A percentile compares a stretch with the other conserved stretches of the same genome.
Conservation (phyloP, 2,797 vertebrate species). For the Oryzias dopingdopingensis region DNA sequence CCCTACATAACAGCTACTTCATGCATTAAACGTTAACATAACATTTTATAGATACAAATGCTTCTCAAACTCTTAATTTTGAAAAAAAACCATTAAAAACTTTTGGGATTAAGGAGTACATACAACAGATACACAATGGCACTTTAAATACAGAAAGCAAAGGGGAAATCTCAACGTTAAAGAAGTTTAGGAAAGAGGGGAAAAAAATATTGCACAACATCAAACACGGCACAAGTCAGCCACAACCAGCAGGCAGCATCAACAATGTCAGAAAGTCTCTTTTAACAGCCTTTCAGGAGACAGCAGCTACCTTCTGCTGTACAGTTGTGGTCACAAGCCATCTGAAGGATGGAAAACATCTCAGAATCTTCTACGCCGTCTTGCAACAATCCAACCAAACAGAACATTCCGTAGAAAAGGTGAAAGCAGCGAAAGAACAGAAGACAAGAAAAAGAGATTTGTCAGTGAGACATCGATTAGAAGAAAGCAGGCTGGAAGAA, state of each 20-base stretch:
- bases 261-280: constrained; percentile 76
- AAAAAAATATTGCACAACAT: constrained; percentile 39
- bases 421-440: constrained; percentile 60
- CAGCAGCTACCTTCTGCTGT: constrained; percentile 99
- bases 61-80: background rate
- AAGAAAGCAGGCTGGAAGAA: constrained; percentile 38
- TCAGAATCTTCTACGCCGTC: constrained; percentile 93
- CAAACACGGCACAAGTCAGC: constrained; percentile 47
- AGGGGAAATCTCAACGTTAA: background rate
- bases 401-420: constrained; percentile 78
- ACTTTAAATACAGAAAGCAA: constrained; percentile 14
- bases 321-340: constrained; percentile 99
- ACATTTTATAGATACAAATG: background rate
- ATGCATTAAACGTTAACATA: constrained; percentile 22
- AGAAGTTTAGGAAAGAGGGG: constrained; percentile 19
- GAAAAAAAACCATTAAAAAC: constrained; percentile 5
- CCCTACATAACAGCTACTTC: constrained; percentile 17
- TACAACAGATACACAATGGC: constrained; percentile 2
- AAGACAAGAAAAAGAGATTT: constrained; percentile 60
- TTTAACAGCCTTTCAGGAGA: constrained; percentile 80
- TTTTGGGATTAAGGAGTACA: constrained; percentile 8
- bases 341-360: constrained; percentile 98
- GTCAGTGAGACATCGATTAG: constrained; percentile 72
- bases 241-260: constrained; percentile 53
- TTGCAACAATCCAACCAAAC: constrained; percentile 85